phyloP scores from a whole-genome alignment of 35 echinoderm and acorn worm genomes.

The Apostichopus japonicus region DNA sequence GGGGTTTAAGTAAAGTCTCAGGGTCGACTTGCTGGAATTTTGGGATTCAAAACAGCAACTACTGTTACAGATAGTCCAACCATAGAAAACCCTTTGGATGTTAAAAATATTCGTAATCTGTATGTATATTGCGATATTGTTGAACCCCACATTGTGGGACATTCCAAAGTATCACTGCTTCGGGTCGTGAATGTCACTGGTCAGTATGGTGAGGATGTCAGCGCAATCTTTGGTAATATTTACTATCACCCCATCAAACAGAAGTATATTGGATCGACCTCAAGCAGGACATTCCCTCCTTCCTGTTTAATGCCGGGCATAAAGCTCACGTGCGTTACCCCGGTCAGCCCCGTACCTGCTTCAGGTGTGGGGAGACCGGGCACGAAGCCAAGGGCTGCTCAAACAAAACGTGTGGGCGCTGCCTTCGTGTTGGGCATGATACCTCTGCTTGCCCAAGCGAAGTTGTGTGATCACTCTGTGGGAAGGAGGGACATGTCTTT shows the following conservation, averaged over 20 bases:
- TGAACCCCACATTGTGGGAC: constrained; percentile 60
- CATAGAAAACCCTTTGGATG: not conserved
- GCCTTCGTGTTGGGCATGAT: too few species aligned
- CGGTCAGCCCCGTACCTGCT: too few species aligned
- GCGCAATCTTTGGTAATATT: constrained; percentile 29
- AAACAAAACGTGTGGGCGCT: too few species aligned
- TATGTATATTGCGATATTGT: constrained; percentile 71
- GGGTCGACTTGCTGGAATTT: constrained; percentile 6
- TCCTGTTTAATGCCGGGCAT: too few species aligned
- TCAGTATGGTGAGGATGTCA: constrained; percentile 40
- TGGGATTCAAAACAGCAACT: constrained; percentile 29
- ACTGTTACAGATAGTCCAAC: not conserved
- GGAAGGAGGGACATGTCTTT: too few species aligned
- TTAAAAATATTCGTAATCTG: constrained; percentile 31
- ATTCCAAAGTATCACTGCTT: constrained; percentile 61
- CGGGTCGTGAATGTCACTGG: constrained; percentile 40
- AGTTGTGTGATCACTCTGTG: too few species aligned
- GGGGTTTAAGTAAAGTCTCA: not conserved
- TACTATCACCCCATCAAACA: constrained; percentile 66
- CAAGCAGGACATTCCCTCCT: too few species aligned
- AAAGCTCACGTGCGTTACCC: too few species aligned
- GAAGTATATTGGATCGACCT: constrained; percentile 64
- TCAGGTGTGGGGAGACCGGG: too few species aligned
- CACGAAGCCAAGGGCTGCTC: too few species aligned
- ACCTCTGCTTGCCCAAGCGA: too few species aligned